phyloP scores from a whole-genome alignment of 2,888 invertebrate species.

The Philhelius pedissequus region DNA sequence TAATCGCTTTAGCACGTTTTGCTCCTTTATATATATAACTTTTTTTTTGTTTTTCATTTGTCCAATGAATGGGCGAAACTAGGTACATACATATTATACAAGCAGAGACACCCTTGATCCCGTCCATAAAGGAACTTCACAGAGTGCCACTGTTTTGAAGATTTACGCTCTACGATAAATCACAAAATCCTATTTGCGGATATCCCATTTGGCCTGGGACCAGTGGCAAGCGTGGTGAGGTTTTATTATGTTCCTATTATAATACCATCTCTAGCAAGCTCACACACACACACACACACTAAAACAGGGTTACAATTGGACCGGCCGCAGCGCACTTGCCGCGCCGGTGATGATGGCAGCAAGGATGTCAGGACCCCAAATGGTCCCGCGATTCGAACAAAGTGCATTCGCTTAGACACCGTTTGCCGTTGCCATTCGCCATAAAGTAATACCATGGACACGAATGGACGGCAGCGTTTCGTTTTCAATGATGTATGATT shows the following conservation, averaged over 20 bases:
- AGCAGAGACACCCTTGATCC: neutral
- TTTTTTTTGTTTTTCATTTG: neutral
- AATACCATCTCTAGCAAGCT: neutral
- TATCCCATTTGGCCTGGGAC: slow-evolving; percentile 52
- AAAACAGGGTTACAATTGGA: neutral
- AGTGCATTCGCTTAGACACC: slow-evolving; percentile 29
- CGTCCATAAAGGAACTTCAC: slow-evolving; percentile 18
- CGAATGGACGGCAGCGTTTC: neutral
- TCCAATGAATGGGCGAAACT: neutral
- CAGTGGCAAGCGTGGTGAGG: slow-evolving; percentile 22
- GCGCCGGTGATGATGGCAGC: neutral
- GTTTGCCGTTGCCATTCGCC: neutral
- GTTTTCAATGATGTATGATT: slow-evolving; percentile 54
- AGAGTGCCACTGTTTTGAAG: slow-evolving; percentile 20
- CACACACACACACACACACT: neutral
- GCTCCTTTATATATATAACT: too few species aligned
- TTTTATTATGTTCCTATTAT: slow-evolving; percentile 61
- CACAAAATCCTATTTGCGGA: slow-evolving; percentile 63
- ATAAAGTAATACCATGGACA: slow-evolving; percentile 42
- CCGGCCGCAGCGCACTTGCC: neutral
- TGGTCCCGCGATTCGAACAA: slow-evolving; percentile 20
- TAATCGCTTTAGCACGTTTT: slow-evolving; percentile 6
- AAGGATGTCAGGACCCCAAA: neutral
- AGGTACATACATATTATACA: neutral
- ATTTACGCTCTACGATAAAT: slow-evolving; percentile 60